Evolutionary conservation across 2,888 invertebrate species (phyloP), one percentile per base, ranked within the genome.

Genomic region (Anoncus sp.): DNA sequence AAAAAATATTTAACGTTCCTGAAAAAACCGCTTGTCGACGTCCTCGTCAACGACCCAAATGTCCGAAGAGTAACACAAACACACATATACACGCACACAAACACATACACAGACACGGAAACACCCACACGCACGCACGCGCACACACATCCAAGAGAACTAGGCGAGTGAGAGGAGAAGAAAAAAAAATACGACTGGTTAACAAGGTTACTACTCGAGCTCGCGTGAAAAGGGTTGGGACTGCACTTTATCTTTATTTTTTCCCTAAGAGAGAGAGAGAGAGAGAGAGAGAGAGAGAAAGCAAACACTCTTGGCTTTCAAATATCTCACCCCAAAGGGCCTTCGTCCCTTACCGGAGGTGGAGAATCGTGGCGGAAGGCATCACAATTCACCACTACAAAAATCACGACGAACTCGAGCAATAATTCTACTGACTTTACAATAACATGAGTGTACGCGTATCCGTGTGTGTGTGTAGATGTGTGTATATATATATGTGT

Each of bases 361-460:
- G 6, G 14, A 24, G 9, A 55, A 47, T 5, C 16, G n/a, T 59
- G 35, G 6, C 16, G 9, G 20, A 60, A 20, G 22, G 9, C 35
- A 22, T 49, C 24, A 47, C 22, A n/a, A 63, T 72, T 62, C 38
- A 57, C 24, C 47, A 16, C 38, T 3, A 45, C 24, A 24, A 63
- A 55, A 38, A 62, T 55, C 4, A 63, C 62, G 57, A 63, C 38
- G 49, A 59, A 70, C 31, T 43, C 59, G 63, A 55, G 75, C 75
- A 59, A 75, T 65, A 57, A 70, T 65, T 45, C 35, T 12, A 43
- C 43, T 35, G 57, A 45, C 43, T 16, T 45, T 24, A 5, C 24
- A 55, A 31, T 40, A 40, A 22, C 24, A 27, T 16, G 10, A 18
- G 35, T 6, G 35, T 6, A n/a, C 5, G n/a, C 10, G 22, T 49